Conservation (phyloP, 1,140 invertebrate genomes). For the Episyrphus balteatus region DNA sequence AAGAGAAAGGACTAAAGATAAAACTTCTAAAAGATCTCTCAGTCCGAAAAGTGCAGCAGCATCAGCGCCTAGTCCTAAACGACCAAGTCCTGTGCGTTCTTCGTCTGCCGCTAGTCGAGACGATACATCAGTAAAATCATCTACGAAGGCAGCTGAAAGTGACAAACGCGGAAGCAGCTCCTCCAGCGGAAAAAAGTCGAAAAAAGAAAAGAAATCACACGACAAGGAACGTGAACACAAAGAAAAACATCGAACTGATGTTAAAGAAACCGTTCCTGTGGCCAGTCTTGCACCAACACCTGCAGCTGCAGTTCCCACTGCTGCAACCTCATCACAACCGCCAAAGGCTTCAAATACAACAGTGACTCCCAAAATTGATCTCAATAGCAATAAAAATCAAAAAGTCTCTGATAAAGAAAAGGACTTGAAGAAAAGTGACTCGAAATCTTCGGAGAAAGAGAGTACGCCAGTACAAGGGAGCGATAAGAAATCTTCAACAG, state of each 20-base stretch:
- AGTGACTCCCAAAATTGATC: constrained; percentile 19
- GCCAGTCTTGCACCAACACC: neutral
- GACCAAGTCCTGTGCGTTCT: constrained; percentile 5
- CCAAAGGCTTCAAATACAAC: constrained; percentile 25
- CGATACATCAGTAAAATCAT: constrained; percentile 3
- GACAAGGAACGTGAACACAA: constrained; percentile 41
- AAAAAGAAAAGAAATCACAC: constrained; percentile 40
- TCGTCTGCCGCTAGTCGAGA: constrained; percentile 7
- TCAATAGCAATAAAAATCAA: constrained; percentile 17
- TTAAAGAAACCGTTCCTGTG: neutral
- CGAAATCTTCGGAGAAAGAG: constrained; percentile 12
- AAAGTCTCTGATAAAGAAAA: constrained; percentile 11
- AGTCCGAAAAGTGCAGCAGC: constrained; percentile 40
- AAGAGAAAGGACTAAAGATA: constrained; percentile 47
- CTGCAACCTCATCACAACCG: constrained; percentile 7
- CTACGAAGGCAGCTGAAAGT: constrained; percentile 35
- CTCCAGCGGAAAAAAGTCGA: constrained; percentile 40
- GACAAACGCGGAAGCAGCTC: constrained; percentile 40
- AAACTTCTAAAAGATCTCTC: constrained; percentile 46
- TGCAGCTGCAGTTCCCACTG: constrained; percentile 2
- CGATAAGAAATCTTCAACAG: constrained; percentile 32
- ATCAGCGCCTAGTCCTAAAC: constrained; percentile 12
- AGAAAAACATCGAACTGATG: constrained; percentile 16
- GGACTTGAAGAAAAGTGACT: constrained; percentile 3
- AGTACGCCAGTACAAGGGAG: constrained; percentile 12